Evolutionary conservation across 2,113 vertebrate species (phyloP), one percentile per base, ranked within the genome.

Genomic region (Spea multiplicata): DNA sequence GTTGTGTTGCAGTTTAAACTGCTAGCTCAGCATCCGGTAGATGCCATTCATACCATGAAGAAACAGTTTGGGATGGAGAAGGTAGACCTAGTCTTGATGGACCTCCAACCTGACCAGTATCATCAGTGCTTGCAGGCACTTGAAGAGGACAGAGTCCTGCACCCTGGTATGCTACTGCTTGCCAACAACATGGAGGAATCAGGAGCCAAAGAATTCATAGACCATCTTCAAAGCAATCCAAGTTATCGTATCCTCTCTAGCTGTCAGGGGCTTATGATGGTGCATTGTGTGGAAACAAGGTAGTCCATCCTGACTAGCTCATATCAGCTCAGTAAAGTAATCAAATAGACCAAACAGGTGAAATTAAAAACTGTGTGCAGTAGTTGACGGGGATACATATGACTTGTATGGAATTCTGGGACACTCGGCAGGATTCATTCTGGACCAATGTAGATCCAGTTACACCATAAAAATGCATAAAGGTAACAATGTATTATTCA

Each of bases 41-140:
- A 88, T 10, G 88, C 84, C 81, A 88, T 91, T 73, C 75, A 81
- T 8, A 69, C 52, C 0, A 30, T 91, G 72, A 16, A 0, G 3
- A 16, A 73, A 0, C 44, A 53, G 8, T 71, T 87, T 4, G 78
- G 81, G 10, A 44, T 80, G 0, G 53, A 62, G 5, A 70, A 64
- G 0, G 70, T 90, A 52, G 64, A 77, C 61, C 82, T 92, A 69
- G 83, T 91, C 44, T 76, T 92, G 53, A 90, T 92, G 88, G 89
- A 91, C 78, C 88, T 90, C 0, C 73, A 89, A 48, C 84, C 83
- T 9, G 76, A 79, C 47, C 84, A 82, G 69, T 89, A 91, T 80
- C 86, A 91, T 4, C 44, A 76, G 10, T 87, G 90, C 71, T 83
- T 93, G 65, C 81, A 74, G 81, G 81, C 85, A 61, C 81, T 91